A percentile compares a stretch with the other conserved stretches of the same genome.
These are phyloP conservation scores for Drosophila nannoptera DNA, from an alignment of 1,140 invertebrate genomes.

Conservation along the genomic window DNA sequence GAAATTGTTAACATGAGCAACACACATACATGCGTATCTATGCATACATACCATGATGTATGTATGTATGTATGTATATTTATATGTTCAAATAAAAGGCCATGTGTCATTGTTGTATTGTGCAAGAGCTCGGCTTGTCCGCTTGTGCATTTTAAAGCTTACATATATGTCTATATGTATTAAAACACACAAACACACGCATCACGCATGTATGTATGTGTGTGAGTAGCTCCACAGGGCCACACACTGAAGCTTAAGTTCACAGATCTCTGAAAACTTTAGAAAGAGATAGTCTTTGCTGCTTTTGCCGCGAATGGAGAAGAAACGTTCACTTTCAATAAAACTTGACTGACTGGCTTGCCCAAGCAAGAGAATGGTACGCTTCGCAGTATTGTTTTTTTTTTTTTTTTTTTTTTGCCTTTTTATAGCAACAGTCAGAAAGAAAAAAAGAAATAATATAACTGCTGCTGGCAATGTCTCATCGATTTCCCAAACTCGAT, in stretches of 20 bases:
- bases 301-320: conserved; percentile 63
- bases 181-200: conserved; percentile 10
- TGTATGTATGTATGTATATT: conserved; percentile 21
- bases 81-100: conserved; percentile 49
- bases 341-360: conserved; percentile 76
- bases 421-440: conserved; percentile 5
- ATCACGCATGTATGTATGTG: conserved; percentile 8
- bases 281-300: conserved; percentile 68
- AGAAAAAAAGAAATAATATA: conserved; percentile 2
- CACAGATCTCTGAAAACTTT: conserved; percentile 69
- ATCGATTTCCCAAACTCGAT: neutral
- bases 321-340: conserved; percentile 76
- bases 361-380: conserved; percentile 62
- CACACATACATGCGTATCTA: neutral
- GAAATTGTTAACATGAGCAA: conserved; percentile 65
- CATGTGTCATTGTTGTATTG: conserved; percentile 68
- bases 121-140: conserved; percentile 73
- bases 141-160: conserved; percentile 40
- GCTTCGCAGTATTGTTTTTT: conserved; percentile 32
- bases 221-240: conserved; percentile 47
- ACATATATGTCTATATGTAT: conserved; percentile 4
- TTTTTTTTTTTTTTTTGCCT: conserved; percentile 3
- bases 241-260: conserved; percentile 70
- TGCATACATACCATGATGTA: neutral
- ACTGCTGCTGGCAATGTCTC: conserved; percentile 1